phyloP scores from a whole-genome alignment of 2,888 invertebrate species.

The Drosophila parthenogenetica region DNA sequence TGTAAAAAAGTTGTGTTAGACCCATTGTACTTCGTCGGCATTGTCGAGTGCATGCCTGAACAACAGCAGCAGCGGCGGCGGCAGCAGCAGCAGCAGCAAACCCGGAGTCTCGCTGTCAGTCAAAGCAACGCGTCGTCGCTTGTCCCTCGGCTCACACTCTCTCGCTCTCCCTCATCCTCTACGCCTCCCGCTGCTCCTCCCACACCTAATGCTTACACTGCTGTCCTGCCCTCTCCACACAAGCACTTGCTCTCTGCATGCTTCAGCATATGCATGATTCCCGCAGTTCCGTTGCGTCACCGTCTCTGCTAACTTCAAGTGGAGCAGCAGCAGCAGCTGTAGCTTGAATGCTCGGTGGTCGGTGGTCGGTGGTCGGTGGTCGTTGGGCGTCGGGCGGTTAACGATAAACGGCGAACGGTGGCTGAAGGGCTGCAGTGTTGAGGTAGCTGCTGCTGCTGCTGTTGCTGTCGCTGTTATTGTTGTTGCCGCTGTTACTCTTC shows the following conservation, averaged over 20 bases:
- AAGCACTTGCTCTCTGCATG: constrained; percentile 32
- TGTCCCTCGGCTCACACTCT: constrained; percentile 29
- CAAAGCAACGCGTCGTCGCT: constrained; percentile 60
- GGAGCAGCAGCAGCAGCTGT: constrained; percentile 10
- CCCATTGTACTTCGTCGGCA: neutral
- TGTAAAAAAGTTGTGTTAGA: too few species aligned
- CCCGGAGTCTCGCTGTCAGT: constrained; percentile 59
- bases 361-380: neutral
- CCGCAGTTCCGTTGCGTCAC: constrained; percentile 75
- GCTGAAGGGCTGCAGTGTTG: constrained; percentile 58
- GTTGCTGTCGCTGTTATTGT: constrained; percentile 6
- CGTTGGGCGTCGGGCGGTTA: too few species aligned
- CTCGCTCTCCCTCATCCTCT: neutral
- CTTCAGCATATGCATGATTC: constrained; percentile 55
- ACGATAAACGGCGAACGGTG: neutral
- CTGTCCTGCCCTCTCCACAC: neutral
- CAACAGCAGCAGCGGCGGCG: constrained; percentile 21
- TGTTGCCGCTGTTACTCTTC: constrained; percentile 15
- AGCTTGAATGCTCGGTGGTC: neutral
- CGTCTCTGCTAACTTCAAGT: constrained; percentile 35
- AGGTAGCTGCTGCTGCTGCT: constrained; percentile 61
- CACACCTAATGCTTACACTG: neutral
- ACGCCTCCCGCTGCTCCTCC: neutral
- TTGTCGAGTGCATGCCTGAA: constrained; percentile 8
- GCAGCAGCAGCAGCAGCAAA: neutral